phyloP scores from a whole-genome alignment of 2,888 invertebrate genomes.

The Trichogramma dendrolimi region DNA sequence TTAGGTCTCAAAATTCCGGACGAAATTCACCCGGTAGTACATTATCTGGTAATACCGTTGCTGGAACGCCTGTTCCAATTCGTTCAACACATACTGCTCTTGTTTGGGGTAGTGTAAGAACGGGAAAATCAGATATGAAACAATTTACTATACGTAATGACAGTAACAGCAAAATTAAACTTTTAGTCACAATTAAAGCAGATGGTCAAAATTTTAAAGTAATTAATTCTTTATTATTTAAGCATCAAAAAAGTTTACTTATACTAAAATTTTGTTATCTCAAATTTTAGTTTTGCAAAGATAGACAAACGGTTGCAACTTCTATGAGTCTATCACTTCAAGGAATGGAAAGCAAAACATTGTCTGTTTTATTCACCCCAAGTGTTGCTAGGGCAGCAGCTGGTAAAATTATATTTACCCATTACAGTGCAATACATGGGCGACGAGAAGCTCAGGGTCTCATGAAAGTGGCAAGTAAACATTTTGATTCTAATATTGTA shows the following conservation, averaged over 20 bases:
- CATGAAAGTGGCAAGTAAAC: constrained; percentile 21
- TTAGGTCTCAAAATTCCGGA: constrained; percentile 41
- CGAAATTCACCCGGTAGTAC: constrained; percentile 47
- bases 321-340: constrained; percentile 53
- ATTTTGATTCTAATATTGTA: constrained; percentile 9
- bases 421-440: constrained; percentile 44
- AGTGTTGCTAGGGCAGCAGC: constrained; percentile 55
- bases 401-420: constrained; percentile 57
- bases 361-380: constrained; percentile 58
- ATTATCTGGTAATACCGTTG: constrained; percentile 41
- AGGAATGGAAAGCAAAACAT: constrained; percentile 57
- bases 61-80: constrained; percentile 51
- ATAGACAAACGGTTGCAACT: constrained; percentile 40
- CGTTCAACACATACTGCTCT: constrained; percentile 58
- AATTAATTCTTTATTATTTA: constrained; percentile 36
- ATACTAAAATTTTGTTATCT: background rate
- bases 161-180: constrained; percentile 56
- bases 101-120: constrained; percentile 60
- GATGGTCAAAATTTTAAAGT: constrained; percentile 47
- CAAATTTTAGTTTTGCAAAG: constrained; percentile 41
- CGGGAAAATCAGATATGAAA: constrained; percentile 56
- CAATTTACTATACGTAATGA: constrained; percentile 59
- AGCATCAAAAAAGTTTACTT: background rate
- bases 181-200: constrained; percentile 54
- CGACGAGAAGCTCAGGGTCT: constrained; percentile 26